phyloP scores from a whole-genome alignment of 2,113 vertebrate genomes.

The Nothoprocta perdicaria region DNA sequence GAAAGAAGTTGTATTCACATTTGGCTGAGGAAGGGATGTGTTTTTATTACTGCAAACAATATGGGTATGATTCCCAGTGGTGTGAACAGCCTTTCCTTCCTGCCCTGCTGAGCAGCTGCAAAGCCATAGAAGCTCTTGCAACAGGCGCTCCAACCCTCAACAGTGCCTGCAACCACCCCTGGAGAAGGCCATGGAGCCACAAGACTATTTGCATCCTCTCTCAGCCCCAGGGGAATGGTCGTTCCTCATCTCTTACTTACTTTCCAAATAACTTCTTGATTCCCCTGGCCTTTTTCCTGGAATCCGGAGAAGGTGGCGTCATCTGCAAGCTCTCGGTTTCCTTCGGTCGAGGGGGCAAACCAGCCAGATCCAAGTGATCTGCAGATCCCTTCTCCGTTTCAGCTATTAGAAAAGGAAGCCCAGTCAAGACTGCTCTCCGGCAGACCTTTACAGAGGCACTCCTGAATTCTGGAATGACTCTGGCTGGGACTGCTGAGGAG shows the following conservation, averaged over 20 bases:
- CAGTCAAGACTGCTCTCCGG: not conserved
- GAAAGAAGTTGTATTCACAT: not conserved
- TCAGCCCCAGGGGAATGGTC: rapidly evolving
- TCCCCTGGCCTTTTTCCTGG: conserved; percentile 92
- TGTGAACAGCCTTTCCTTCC: not conserved
- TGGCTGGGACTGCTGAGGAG: not conserved
- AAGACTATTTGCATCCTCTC: not conserved
- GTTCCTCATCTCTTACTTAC: conserved; percentile 76
- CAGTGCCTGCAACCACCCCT: not conserved
- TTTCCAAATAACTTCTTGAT: conserved; percentile 95
- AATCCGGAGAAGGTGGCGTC: conserved; percentile 87
- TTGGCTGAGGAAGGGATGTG: not conserved
- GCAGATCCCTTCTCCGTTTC: conserved; percentile 89
- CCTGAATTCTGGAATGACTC: not conserved
- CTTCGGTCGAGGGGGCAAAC: conserved; percentile 81
- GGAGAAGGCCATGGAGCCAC: not conserved
- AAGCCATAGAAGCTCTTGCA: not conserved
- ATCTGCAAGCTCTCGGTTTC: conserved; percentile 83
- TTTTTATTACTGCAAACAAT: not conserved
- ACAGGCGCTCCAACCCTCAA: not conserved
- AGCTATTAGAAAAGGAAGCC: conserved; percentile 77
- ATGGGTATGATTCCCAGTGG: not conserved
- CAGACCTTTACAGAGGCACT: not conserved
- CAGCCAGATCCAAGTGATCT: conserved; percentile 90
- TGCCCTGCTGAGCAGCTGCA: rapidly evolving